Evolutionary conservation across 2,797 vertebrate genomes (phyloP).

Genomic region (Tapera naevia): DNA sequence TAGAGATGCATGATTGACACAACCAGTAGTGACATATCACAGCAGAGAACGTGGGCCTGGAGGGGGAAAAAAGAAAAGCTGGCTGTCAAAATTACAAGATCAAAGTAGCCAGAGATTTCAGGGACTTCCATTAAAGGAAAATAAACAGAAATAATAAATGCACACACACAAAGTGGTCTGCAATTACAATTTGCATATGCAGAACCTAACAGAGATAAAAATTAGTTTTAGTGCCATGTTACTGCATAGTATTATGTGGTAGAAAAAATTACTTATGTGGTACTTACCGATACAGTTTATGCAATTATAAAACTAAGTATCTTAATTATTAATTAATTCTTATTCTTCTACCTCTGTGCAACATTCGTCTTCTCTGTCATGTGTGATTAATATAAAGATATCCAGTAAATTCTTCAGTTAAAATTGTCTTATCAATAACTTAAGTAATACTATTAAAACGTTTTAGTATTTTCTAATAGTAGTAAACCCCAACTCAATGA

Average conservation of each 20-base stretch:
- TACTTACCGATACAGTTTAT: not conserved
- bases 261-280: slow-evolving; percentile 15
- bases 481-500: not conserved
- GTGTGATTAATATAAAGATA: slow-evolving; percentile 2
- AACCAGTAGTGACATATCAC: slow-evolving; percentile 2
- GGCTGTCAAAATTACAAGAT: slow-evolving; percentile 30
- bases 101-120: slow-evolving; percentile 53
- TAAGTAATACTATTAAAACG: not conserved
- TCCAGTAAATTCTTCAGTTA: not conserved
- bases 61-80: slow-evolving; percentile 24
- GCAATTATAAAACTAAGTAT: not conserved
- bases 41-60: not conserved
- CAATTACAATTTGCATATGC: slow-evolving; percentile 38
- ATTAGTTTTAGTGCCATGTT: slow-evolving; percentile 21
- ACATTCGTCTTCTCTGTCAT: not conserved
- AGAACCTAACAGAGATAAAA: not conserved
- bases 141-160: slow-evolving; percentile 49
- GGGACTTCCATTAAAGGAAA: slow-evolving; percentile 27
- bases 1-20: slow-evolving; percentile 27
- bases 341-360: not conserved
- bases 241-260: not conserved
- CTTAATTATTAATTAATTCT: slow-evolving; percentile 30
- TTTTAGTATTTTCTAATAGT: not conserved
- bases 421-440: not conserved
- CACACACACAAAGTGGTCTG: not conserved